These are phyloP conservation scores for Enteromius fasciolatus DNA, from an alignment of 2,797 vertebrate species.

Conservation along the genomic window DNA sequence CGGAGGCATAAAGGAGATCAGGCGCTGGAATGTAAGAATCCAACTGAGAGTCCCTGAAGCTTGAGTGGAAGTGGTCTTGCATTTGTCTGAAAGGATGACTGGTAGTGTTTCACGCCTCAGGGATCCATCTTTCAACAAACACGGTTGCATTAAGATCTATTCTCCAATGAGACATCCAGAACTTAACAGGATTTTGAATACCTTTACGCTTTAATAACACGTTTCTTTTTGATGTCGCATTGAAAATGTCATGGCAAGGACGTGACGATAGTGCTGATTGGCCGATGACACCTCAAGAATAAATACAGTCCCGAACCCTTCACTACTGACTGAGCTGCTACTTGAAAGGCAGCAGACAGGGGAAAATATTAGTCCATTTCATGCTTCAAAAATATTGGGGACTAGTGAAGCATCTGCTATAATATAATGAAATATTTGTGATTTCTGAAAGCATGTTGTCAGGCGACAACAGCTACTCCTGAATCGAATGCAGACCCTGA, in stretches of 20 bases:
- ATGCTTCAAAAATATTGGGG: slow-evolving; percentile 11
- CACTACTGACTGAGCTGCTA: not conserved
- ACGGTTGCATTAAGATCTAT: slow-evolving; percentile 1
- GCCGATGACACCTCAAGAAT: not conserved
- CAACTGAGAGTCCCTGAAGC: slow-evolving; percentile 43
- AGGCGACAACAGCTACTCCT: too few relatives aligned
- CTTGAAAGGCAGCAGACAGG: slow-evolving; percentile 5
- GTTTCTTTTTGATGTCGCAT: not conserved
- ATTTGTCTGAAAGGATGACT: slow-evolving; percentile 37
- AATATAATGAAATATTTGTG: not conserved
- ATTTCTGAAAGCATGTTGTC: slow-evolving; percentile 9
- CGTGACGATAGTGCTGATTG: not conserved
- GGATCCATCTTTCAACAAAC: slow-evolving; percentile 35
- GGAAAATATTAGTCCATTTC: slow-evolving; percentile 14
- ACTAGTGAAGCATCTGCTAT: not conserved
- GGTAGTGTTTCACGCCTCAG: slow-evolving; percentile 43
- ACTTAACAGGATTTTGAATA: not conserved
- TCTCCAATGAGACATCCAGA: slow-evolving; percentile 6
- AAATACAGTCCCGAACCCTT: slow-evolving; percentile 6
- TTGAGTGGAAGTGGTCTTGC: slow-evolving; percentile 25
- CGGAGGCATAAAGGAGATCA: slow-evolving; percentile 31
- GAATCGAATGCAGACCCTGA: too few relatives aligned
- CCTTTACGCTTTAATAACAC: not conserved
- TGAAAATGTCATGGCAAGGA: not conserved
- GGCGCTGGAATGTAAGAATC: slow-evolving; percentile 36